Evolutionary conservation across 53 echinoderm and acorn worm genomes (phyloP), one percentile per base, ranked within the genome.

Genomic region (Antedon mediterranea): DNA sequence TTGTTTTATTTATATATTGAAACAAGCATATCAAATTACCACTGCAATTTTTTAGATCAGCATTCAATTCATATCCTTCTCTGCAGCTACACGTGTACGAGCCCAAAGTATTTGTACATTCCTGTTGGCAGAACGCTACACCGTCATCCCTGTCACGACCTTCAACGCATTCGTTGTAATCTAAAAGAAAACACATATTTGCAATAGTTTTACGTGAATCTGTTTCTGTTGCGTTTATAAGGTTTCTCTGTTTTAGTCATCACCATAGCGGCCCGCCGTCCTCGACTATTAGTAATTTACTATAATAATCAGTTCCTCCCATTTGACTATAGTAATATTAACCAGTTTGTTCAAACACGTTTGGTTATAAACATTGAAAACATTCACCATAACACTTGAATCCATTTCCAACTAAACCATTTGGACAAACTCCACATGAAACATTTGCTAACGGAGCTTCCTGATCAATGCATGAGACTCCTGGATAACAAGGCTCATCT

Each of bases 391-490:
- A 57, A 57, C 57, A 57, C 20, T 57, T 57, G 57, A 57, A 11
- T 57, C 57, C 57, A 57, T 6, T 57, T 57, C 57, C 57, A 57
- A 57, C 23, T 26, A 57, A 57, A 11, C 57, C 57, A 57, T 26
- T 57, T 2, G 57, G 57, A 57, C 57, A 57, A 23, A 26, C 23
- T 15, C 57, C 57, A 57, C 90, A 90, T 37, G 81, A 72, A n/a
- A 74, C 84, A 26, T 73, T 74, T 4, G 80, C 76, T 30, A 77
- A 71, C 3, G 86, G 84, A 0, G 90, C 86, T 1, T 78, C 75
- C 20, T 79, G 71, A 31, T 90, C 90, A n/a, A 30, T 77, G 76
- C 90, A 90, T 3, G 80, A 71, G 14, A 90, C 90, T 26, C 90
- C 90, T 20, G 87, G 79, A 28, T 73, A 90, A 75, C 90, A 90